Evolutionary conservation across 1,140 invertebrate species (phyloP), one percentile per base, ranked within the genome.

Genomic region (Venturia canescens): DNA sequence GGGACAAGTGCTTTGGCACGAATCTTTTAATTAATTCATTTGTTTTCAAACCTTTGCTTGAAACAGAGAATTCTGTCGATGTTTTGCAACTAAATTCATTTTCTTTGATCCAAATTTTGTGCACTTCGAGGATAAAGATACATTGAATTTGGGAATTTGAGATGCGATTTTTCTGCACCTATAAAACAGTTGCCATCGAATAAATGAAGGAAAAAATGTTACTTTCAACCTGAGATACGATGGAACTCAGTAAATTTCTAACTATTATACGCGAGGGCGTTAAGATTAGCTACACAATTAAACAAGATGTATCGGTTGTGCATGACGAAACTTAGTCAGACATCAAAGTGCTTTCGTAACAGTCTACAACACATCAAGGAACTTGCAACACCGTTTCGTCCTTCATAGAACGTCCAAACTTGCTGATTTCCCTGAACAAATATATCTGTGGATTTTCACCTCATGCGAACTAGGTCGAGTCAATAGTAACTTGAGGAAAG

Each of bases 281-380:
- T 69, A 34, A 27, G 66, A 34, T 31, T 18, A 29, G 2, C 66
- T 18, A 69, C 31, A 69, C 66, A 29, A 69, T 15, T 16, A 31
- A 69, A 16, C 27, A n/a, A 63, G 60, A 31, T 31, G 6, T 15
- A 29, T 69, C 13, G 29, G 34, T 26, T 77, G 29, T 53, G 21
- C n/a, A 29, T 9, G 31, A 44, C 3, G 27, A 77, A 77, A 76
- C 57, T 77, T 77, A 60, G 31, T 77, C 57, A 66, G 50, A 23
- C 75, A 27, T 77, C 29, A 44, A 66, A 77, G 75, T 77, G 38
- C 75, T 31, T 77, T 48, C 71, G 23, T 29, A 18, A 29, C 44
- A 48, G 26, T 27, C 27, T 21, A 15, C 27, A 50, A 3, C 48
- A 21, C 69, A 71, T 74, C 50, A 50, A 74, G 44, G 44, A 53